These are phyloP conservation scores for Pristionchus maxplancki DNA, from an alignment of 2,888 invertebrate genomes.

Conservation along the genomic window DNA sequence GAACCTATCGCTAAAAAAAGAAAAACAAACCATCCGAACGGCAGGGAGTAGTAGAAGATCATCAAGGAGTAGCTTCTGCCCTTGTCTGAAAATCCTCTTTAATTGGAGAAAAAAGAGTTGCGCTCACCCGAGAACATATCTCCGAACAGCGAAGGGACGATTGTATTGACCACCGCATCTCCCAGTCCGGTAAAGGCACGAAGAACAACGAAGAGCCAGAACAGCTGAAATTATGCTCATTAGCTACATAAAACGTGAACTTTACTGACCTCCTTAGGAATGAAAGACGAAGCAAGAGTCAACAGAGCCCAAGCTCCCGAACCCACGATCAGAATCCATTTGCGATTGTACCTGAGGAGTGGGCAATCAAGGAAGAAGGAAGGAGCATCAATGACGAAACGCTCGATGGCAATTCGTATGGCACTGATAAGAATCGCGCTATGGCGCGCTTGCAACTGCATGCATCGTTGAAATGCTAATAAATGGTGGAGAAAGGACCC, in stretches of 20 bases:
- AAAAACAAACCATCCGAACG: conserved; percentile 48
- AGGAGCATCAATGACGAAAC: background rate
- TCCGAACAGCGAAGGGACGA: conserved; percentile 33
- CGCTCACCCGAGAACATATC: conserved; percentile 31
- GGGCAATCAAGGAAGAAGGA: background rate
- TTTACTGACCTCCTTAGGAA: conserved; percentile 10
- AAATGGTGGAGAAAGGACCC: background rate
- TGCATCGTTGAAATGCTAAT: background rate
- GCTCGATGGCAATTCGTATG: background rate
- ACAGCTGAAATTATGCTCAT: background rate
- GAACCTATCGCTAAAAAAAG: background rate
- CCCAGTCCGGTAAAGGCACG: conserved; percentile 49
- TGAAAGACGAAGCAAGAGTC: conserved; percentile 46
- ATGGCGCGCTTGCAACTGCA: background rate
- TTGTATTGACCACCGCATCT: conserved; percentile 44
- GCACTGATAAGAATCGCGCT: background rate
- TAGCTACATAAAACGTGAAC: too few species aligned
- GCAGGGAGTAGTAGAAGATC: conserved; percentile 50
- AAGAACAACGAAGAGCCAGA: conserved; percentile 44
- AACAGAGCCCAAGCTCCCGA: background rate
- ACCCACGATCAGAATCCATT: conserved; percentile 32
- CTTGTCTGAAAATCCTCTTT: background rate
- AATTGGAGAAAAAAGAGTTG: background rate
- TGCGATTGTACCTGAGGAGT: conserved; percentile 24
- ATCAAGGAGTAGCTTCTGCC: conserved; percentile 46